These are phyloP conservation scores for Hirtodrosophila confusa DNA, from an alignment of 2,888 invertebrate genomes.

Conservation along the genomic window DNA sequence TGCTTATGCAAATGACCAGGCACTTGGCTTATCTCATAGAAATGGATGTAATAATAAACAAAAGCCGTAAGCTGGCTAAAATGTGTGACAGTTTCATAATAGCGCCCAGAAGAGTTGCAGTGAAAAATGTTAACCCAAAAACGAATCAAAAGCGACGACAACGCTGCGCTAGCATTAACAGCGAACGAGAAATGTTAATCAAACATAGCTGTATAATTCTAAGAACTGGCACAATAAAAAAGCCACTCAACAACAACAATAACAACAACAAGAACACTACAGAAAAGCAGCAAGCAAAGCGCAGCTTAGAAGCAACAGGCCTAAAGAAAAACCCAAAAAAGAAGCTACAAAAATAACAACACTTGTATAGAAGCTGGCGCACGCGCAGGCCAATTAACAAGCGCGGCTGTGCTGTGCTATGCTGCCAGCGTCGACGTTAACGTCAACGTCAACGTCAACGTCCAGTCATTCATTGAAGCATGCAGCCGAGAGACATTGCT, in stretches of 20 bases:
- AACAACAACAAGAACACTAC: constrained; percentile 13
- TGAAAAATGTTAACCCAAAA: constrained; percentile 39
- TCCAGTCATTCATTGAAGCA: constrained; percentile 64
- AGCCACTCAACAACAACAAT: constrained; percentile 48
- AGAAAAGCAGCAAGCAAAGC: constrained; percentile 24
- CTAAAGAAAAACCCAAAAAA: constrained; percentile 43
- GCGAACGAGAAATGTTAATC: constrained; percentile 68
- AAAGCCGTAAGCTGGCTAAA: constrained; percentile 57
- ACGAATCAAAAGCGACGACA: constrained; percentile 24
- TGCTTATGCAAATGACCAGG: constrained; percentile 63
- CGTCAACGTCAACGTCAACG: constrained; percentile 22
- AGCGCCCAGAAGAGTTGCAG: constrained; percentile 34
- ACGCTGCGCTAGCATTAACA: constrained; percentile 24
- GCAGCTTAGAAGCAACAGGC: constrained; percentile 45
- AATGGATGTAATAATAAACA: constrained; percentile 60
- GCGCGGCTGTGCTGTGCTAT: constrained; percentile 38
- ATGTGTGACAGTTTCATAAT: constrained; percentile 78
- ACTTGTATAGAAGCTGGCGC: constrained; percentile 62
- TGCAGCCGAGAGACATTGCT: constrained; percentile 39
- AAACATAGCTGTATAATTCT: constrained; percentile 76
- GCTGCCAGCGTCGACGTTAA: constrained; percentile 4
- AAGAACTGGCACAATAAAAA: constrained; percentile 74
- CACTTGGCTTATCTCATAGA: constrained; percentile 65
- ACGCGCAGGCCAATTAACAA: constrained; percentile 71
- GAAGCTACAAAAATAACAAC: constrained; percentile 41